Base-by-base conservation (phyloP, 2,797 vertebrate species). In the Mionectes olivaceus region DNA sequence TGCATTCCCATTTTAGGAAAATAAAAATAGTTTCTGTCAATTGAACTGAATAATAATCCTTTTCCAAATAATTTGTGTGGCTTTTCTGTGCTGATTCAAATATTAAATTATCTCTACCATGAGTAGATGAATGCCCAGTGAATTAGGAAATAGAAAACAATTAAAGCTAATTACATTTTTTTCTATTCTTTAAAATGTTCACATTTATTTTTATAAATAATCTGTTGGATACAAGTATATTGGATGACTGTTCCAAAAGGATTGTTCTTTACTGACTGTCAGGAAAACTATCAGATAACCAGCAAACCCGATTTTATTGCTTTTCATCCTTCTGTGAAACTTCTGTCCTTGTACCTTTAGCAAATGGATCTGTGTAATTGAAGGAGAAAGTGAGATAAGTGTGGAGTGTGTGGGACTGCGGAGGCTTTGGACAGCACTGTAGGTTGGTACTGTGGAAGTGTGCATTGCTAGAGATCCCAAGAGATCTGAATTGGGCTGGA, bases 361-460 rank as follows among this genome's bases (percentile, higher is more conserved):
- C 49, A 91, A 65, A 25, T 2, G 19, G 30, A 30, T 49, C 30
- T 64, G 19, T 33, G 19, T 46, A 21, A 16, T 5, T 64, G 59
- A 41, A 63, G 33, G 22, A n/a, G n/a, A 37, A 55, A 19, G 28
- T 47, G 41, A 9, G 28, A 17, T 13, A 41, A 56, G 13, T 64
- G 28, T 56, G 68, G 41, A 19, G 19, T 30, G 12, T n/a, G 19
- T 19, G 15, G 41, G 33, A 23, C 23, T 73, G 41, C 33, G 33
- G 12, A 33, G 59, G 24, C 30, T 49, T 19, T 55, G 41, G 49
- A 8, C 30, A 30, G 50, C 13, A 30, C 13, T 49, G 21, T 18
- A 18, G 13, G 18, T n/a, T 1, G 0, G 25, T 65, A 3, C 4
- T 27, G 17, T 23, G 56, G 9, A 30, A 53, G 7, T 2, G 5